Evolutionary conservation across 2,888 invertebrate genomes (phyloP).

Genomic region (Drosophila anomalata): DNA sequence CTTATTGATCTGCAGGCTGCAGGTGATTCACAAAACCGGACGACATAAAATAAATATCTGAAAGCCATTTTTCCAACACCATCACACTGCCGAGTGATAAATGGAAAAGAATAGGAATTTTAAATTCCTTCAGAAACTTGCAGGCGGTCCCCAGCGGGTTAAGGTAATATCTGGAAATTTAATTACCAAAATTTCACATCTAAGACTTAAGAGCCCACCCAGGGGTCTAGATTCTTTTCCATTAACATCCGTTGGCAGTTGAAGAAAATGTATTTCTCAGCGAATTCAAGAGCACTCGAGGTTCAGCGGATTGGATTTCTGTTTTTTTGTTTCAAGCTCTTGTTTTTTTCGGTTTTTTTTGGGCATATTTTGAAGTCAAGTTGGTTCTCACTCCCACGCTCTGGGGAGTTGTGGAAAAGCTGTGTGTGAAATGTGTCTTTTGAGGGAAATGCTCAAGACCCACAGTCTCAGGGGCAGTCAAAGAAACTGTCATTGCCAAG

Average conservation of each 20-base stretch:
- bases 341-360: slow-evolving; percentile 5
- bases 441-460: slow-evolving; percentile 40
- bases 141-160: slow-evolving; percentile 60
- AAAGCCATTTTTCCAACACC: slow-evolving; percentile 23
- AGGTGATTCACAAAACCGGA: slow-evolving; percentile 65
- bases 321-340: slow-evolving; percentile 15
- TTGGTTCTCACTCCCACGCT: slow-evolving; percentile 73
- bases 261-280: slow-evolving; percentile 47
- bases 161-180: slow-evolving; percentile 5
- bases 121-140: slow-evolving; percentile 28
- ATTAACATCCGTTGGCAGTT: slow-evolving; percentile 69
- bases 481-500: slow-evolving; percentile 48
- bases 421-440: slow-evolving; percentile 58
- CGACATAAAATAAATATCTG: slow-evolving; percentile 60
- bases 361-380: not conserved
- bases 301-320: slow-evolving; percentile 56
- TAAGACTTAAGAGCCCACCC: slow-evolving; percentile 37
- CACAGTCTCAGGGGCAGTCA: slow-evolving; percentile 23
- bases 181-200: not conserved
- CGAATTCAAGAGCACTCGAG: slow-evolving; percentile 61
- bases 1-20: slow-evolving; percentile 1
- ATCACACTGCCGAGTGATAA: slow-evolving; percentile 8
- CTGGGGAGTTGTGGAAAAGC: slow-evolving; percentile 67
- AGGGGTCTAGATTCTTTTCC: slow-evolving; percentile 20
- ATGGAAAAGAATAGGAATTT: not conserved